Conservation (phyloP, 2,888 invertebrate species). For the Teleogryllus oceanicus region DNA sequence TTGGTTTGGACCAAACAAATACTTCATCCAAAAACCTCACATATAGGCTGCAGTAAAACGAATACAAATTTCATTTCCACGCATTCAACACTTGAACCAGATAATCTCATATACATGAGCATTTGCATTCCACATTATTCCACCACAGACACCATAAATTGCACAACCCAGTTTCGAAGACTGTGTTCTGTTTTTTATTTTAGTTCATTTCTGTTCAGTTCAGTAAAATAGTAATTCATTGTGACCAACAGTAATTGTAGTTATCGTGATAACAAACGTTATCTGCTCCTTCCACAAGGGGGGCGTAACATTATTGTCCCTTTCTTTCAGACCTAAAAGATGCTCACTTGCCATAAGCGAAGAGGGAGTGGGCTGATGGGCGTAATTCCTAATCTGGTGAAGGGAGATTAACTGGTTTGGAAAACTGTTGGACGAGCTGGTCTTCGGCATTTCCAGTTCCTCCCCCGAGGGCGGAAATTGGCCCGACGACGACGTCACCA, state of each 20-base stretch:
- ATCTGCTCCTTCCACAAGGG: constrained; percentile 33
- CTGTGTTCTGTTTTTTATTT: constrained; percentile 11
- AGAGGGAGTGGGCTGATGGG: constrained; percentile 76
- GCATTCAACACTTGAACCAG: neutral
- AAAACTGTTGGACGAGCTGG: constrained; percentile 63
- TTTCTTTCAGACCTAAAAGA: constrained; percentile 44
- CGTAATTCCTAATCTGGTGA: constrained; percentile 94
- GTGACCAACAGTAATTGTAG: constrained; percentile 36
- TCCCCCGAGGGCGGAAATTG: constrained; percentile 50
- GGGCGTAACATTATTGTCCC: constrained; percentile 38
- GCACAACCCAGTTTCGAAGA: neutral
- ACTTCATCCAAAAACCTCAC: neutral
- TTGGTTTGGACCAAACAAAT: constrained; percentile 18
- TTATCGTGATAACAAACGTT: constrained; percentile 35
- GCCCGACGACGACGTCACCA: constrained; percentile 43
- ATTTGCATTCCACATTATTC: neutral
- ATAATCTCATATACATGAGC: constrained; percentile 6
- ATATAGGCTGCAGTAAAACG: neutral
- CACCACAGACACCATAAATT: neutral
- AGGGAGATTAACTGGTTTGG: constrained; percentile 92
- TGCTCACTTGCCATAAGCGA: constrained; percentile 68
- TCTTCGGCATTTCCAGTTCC: constrained; percentile 53
- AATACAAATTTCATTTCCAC: neutral
- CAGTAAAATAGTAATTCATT: constrained; percentile 28
- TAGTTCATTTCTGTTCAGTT: constrained; percentile 21